These are phyloP conservation scores for Mellilla xanthometata DNA, from an alignment of 2,888 invertebrate genomes.

Conservation along the genomic window DNA sequence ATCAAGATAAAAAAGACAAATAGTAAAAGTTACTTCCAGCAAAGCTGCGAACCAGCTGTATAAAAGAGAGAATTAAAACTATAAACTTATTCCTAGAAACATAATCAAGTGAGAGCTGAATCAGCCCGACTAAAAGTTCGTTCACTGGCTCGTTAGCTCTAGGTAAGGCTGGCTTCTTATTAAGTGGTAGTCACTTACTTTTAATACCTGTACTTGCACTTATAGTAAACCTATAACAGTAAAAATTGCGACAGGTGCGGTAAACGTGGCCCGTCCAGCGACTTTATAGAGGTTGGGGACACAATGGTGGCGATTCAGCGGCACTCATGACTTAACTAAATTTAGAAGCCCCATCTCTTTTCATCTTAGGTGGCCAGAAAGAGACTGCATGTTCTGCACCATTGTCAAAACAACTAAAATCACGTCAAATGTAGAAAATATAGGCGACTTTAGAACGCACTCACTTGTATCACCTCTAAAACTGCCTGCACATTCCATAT, in stretches of 20 bases:
- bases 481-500: too few relatives aligned
- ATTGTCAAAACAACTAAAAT: too few relatives aligned
- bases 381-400: too few relatives aligned
- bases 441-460: too few relatives aligned
- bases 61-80: not conserved
- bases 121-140: constrained; percentile 18
- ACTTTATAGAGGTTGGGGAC: not conserved
- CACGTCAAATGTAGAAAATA: too few relatives aligned
- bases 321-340: too few relatives aligned
- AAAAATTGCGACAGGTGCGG: constrained; percentile 3
- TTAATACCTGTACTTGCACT: constrained; percentile 3
- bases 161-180: constrained; percentile 6
- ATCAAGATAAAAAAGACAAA: too few relatives aligned
- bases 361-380: too few relatives aligned
- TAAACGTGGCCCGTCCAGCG: not conserved
- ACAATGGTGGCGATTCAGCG: too few relatives aligned
- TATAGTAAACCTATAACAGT: constrained; percentile 7
- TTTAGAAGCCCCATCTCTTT: too few relatives aligned
- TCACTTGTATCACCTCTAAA: too few relatives aligned
- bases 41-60: not conserved
- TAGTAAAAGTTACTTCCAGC: too few relatives aligned
- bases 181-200: constrained; percentile 6
- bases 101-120: constrained; percentile 6
- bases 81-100: not conserved
- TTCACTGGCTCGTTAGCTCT: constrained; percentile 3